These are phyloP conservation scores for Drosophila stalkeri DNA, from an alignment of 2,888 invertebrate species.

Conservation along the genomic window DNA sequence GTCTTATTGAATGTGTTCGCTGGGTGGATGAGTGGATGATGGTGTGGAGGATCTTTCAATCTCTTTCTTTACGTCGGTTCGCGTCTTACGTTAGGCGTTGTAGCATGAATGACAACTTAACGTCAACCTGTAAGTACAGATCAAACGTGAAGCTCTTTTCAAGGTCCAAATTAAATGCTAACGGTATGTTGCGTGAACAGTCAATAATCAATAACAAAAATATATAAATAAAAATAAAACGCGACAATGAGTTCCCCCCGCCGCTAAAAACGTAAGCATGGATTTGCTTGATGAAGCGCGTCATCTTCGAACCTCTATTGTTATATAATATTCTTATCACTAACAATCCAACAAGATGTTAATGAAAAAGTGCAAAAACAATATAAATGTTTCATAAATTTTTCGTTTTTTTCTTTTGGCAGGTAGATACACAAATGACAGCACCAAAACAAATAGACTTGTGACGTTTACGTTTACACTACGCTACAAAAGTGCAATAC, in stretches of 20 bases:
- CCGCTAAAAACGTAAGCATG: not conserved
- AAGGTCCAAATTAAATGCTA: constrained; percentile 14
- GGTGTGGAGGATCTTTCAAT: constrained; percentile 12
- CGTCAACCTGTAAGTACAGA: constrained; percentile 46
- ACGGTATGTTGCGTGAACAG: constrained; percentile 25
- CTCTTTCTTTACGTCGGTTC: constrained; percentile 1
- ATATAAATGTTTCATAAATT: constrained; percentile 11
- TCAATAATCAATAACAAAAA: constrained; percentile 31
- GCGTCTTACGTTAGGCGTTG: not conserved
- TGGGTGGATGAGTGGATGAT: not conserved
- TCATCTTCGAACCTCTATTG: constrained; percentile 14
- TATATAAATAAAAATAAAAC: not conserved
- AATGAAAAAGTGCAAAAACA: constrained; percentile 30
- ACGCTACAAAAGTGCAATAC: constrained; percentile 27
- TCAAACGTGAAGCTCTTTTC: constrained; percentile 10
- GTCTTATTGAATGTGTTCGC: constrained; percentile 5
- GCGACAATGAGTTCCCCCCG: not conserved
- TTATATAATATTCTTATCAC: constrained; percentile 51
- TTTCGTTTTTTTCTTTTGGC: constrained; percentile 45
- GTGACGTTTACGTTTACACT: constrained; percentile 47
- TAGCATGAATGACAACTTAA: constrained; percentile 2
- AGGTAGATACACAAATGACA: constrained; percentile 49
- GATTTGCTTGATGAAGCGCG: constrained; percentile 21
- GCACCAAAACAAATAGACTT: constrained; percentile 49
- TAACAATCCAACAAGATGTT: constrained; percentile 22